These are phyloP conservation scores for Macrotrachela quadricornifera DNA, from an alignment of 1,140 invertebrate genomes.

Conservation along the genomic window DNA sequence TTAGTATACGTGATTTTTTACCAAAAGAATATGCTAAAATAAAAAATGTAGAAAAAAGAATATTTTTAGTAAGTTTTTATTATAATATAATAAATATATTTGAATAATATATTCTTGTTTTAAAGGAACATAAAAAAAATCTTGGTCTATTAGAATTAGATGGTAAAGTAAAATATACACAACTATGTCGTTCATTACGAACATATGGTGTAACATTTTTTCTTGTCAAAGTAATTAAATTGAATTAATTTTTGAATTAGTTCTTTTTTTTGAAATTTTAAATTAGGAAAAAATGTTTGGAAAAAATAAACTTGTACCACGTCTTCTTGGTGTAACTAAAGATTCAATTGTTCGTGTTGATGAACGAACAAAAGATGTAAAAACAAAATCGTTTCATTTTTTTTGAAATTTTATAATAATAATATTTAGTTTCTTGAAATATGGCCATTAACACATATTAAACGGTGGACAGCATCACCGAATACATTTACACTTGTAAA, in stretches of 20 bases:
- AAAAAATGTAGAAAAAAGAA: conserved; percentile 88
- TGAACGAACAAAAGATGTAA: conserved; percentile 74
- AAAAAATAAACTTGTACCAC: conserved; percentile 88
- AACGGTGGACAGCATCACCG: conserved; percentile 87
- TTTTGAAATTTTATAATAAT: too few relatives aligned
- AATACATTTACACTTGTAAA: conserved; percentile 72
- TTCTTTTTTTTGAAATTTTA: too few relatives aligned
- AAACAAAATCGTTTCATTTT: too few relatives aligned
- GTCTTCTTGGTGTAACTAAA: conserved; percentile 86
- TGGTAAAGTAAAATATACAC: conserved; percentile 86
- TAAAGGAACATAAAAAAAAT: too few relatives aligned
- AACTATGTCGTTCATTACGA: conserved; percentile 69
- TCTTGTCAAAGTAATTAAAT: conserved; percentile 61
- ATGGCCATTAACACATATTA: conserved; percentile 86
- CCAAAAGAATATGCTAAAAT: conserved; percentile 83
- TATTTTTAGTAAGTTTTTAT: conserved; percentile 42
- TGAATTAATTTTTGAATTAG: too few relatives aligned
- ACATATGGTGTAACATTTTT: conserved; percentile 99
- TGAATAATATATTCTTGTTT: too few relatives aligned
- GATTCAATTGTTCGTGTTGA: conserved; percentile 88
- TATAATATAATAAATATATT: too few relatives aligned
- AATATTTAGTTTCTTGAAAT: conserved; percentile 31
- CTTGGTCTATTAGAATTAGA: conserved; percentile 51
- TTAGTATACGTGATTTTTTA: conserved; percentile 48
- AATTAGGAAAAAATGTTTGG: conserved; percentile 70